Evolutionary conservation across 2,113 vertebrate species (phyloP).

Genomic region (Menidia beryllina): DNA sequence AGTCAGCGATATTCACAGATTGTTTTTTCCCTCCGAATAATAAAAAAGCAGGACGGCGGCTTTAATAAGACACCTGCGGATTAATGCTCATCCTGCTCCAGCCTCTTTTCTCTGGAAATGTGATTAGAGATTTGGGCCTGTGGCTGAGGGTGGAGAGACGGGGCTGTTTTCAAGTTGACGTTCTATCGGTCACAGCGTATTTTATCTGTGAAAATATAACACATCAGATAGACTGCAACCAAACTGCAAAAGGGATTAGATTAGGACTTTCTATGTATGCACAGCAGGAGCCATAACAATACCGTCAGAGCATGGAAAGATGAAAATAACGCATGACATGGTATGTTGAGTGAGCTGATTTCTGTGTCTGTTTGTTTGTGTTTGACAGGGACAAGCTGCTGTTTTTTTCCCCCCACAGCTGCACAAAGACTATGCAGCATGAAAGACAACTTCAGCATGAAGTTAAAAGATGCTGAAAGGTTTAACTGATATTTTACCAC

Average conservation of each 20-base stretch:
- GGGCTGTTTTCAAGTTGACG: slow-evolving; percentile 25
- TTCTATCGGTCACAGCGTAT: slow-evolving; percentile 23
- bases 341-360: slow-evolving; percentile 16
- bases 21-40: slow-evolving; percentile 32
- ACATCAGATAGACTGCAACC: slow-evolving; percentile 29
- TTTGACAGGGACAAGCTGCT: neutral
- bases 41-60: slow-evolving; percentile 31
- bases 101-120: slow-evolving; percentile 56
- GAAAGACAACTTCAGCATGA: neutral
- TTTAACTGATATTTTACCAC: neutral
- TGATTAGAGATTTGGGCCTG: slow-evolving; percentile 53
- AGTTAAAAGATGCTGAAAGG: neutral
- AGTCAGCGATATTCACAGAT: slow-evolving; percentile 8
- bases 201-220: slow-evolving; percentile 25
- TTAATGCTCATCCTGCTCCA: slow-evolving; percentile 31
- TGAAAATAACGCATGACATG: slow-evolving; percentile 34
- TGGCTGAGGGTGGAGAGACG: slow-evolving; percentile 27
- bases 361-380: slow-evolving; percentile 15
- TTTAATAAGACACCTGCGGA: slow-evolving; percentile 62
- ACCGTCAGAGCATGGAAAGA: slow-evolving; percentile 37
- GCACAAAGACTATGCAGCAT: neutral
- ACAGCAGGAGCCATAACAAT: slow-evolving; percentile 55
- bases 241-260: slow-evolving; percentile 51
- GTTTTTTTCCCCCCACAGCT: neutral
- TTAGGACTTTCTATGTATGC: slow-evolving; percentile 41